phyloP scores from a whole-genome alignment of 2,113 vertebrate species.

The Xiphophorus maculatus region DNA sequence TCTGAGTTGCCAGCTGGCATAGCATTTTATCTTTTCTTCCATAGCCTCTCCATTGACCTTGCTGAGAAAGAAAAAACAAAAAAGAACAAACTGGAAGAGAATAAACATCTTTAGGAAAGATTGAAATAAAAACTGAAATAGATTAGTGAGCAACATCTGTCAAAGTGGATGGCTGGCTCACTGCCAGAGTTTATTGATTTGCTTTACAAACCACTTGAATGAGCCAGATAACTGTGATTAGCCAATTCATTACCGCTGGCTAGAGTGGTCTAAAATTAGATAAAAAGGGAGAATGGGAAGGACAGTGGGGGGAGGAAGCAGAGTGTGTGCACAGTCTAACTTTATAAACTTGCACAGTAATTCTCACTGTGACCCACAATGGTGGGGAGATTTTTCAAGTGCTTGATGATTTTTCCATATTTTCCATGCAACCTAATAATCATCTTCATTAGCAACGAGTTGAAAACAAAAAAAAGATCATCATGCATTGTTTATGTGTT shows the following conservation, averaged over 20 bases:
- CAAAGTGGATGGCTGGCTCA: slow-evolving; percentile 76
- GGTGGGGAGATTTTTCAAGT: slow-evolving; percentile 47
- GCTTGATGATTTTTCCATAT: slow-evolving; percentile 31
- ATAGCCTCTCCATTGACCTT: slow-evolving; percentile 58
- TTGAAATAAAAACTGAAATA: slow-evolving; percentile 56
- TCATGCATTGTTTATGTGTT: slow-evolving; percentile 59
- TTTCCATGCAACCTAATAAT: slow-evolving; percentile 47
- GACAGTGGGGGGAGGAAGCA: slow-evolving; percentile 23
- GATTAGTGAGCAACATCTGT: slow-evolving; percentile 73
- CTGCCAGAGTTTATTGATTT: slow-evolving; percentile 80
- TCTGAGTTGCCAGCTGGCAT: slow-evolving; percentile 48
- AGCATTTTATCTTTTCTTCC: slow-evolving; percentile 1
- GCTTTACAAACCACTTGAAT: slow-evolving; percentile 81
- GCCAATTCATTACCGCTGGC: slow-evolving; percentile 81
- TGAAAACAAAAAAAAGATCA: slow-evolving; percentile 18
- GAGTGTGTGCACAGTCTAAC: slow-evolving; percentile 40
- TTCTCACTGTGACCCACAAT: slow-evolving; percentile 23
- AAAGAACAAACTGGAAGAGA: slow-evolving; percentile 25
- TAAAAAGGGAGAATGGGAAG: slow-evolving; percentile 64
- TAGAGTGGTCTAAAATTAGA: slow-evolving; percentile 77
- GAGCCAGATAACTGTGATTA: slow-evolving; percentile 81
- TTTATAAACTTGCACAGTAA: slow-evolving; percentile 56
- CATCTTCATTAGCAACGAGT: slow-evolving; percentile 45
- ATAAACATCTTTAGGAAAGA: slow-evolving; percentile 69
- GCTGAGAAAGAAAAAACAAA: slow-evolving; percentile 37